Evolutionary conservation across 2,888 invertebrate species (phyloP).

Genomic region (Chrysopilus asiliformis): DNA sequence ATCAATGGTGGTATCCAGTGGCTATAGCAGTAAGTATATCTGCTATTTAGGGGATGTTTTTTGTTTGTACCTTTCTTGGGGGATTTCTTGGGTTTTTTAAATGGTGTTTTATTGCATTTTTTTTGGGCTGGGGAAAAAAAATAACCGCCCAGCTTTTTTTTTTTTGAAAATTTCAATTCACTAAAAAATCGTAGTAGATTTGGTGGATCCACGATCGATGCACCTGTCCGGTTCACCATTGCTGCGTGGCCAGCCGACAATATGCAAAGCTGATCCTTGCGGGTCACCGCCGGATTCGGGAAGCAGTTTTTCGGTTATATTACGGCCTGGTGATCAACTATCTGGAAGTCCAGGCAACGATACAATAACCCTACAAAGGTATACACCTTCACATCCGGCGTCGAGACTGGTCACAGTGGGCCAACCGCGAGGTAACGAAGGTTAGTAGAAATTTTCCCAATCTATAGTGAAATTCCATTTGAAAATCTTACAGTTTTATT

Average conservation of each 20-base stretch:
- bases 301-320: constrained; percentile 29
- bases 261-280: constrained; percentile 28
- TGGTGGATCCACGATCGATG: constrained; percentile 33
- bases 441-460: no score
- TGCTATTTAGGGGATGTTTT: neutral
- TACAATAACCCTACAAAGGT: constrained; percentile 25
- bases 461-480: no score
- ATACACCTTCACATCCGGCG: constrained; percentile 25
- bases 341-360: constrained; percentile 18
- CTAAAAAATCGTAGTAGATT: constrained; percentile 24
- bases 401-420: constrained; percentile 22
- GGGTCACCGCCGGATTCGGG: constrained; percentile 25
- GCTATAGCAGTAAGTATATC: constrained; percentile 59
- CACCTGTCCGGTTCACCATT: constrained; percentile 30
- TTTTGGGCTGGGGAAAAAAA: no score
- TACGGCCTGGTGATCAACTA: constrained; percentile 25
- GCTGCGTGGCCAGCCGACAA: constrained; percentile 20
- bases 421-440: constrained; percentile 28
- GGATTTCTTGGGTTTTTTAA: no score
- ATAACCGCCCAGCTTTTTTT: no score
- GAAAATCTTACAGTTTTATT: constrained; percentile 26
- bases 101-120: no score
- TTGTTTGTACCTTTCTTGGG: neutral
- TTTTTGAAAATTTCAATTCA: constrained; percentile 8
- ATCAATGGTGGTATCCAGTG: constrained; percentile 60